phyloP scores from a whole-genome alignment of 1,140 invertebrate species.

The Drosophila eugracilis region DNA sequence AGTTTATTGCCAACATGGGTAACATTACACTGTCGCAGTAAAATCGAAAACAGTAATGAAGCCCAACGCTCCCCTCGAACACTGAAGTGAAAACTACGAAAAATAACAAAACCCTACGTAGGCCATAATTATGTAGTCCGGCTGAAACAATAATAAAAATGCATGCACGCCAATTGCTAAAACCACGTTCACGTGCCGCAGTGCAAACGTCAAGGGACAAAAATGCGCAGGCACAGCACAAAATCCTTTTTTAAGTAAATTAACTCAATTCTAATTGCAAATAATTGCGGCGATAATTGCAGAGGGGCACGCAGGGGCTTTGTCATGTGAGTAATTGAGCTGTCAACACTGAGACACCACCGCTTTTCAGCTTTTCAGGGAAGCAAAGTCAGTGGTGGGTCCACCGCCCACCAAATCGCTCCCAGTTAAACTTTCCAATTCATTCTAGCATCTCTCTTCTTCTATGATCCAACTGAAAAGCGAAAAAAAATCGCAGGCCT shows the following conservation, averaged over 20 bases:
- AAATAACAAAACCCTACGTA: constrained; percentile 37
- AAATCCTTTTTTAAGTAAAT: constrained; percentile 68
- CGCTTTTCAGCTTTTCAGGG: neutral
- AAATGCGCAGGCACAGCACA: constrained; percentile 28
- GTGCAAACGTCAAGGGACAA: constrained; percentile 40
- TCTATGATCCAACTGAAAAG: neutral
- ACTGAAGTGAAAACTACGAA: constrained; percentile 31
- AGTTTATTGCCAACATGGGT: constrained; percentile 78
- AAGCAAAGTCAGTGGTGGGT: constrained; percentile 12
- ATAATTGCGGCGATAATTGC: constrained; percentile 80
- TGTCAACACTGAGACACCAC: constrained; percentile 57
- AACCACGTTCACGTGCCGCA: constrained; percentile 47
- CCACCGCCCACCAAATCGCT: neutral
- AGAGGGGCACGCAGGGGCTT: constrained; percentile 50
- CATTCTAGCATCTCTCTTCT: neutral
- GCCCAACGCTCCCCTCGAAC: constrained; percentile 35
- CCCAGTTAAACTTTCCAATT: too few relatives aligned
- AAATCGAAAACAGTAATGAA: constrained; percentile 75
- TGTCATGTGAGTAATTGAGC: constrained; percentile 74
- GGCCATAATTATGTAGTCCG: constrained; percentile 62
- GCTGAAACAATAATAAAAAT: constrained; percentile 75
- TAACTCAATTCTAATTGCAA: constrained; percentile 79
- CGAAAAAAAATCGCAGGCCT: neutral
- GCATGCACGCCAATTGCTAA: constrained; percentile 65
- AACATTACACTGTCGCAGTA: constrained; percentile 78